phyloP scores from a whole-genome alignment of 64 coral and sea anemone genomes.

The Acropora tenuis region DNA sequence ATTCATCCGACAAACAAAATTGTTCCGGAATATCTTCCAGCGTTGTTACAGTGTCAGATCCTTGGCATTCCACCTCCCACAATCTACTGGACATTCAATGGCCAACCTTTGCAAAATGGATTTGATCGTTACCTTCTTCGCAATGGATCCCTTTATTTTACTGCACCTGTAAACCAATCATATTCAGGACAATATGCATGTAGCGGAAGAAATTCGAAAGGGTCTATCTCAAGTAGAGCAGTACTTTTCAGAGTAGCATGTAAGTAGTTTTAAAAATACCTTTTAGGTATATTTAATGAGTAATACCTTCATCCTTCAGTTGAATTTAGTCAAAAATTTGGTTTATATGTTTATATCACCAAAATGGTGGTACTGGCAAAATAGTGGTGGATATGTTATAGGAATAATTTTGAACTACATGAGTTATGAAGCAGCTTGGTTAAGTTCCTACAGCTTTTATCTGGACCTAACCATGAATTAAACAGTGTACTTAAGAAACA shows the following conservation, averaged over 20 bases:
- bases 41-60: constrained; percentile 73
- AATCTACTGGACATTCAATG: constrained; percentile 77
- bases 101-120: constrained; percentile 39
- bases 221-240: constrained; percentile 64
- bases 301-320: too few species aligned
- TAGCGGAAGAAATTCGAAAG: constrained; percentile 68
- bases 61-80: constrained; percentile 79
- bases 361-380: too few species aligned
- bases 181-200: constrained; percentile 88
- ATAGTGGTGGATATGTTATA: too few species aligned
- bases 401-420: too few species aligned
- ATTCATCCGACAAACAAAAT: constrained; percentile 79
- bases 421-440: too few species aligned
- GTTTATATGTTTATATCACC: too few species aligned
- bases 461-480: too few species aligned
- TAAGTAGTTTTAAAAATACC: constrained; percentile 46
- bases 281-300: too few species aligned
- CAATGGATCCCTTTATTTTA: constrained; percentile 90
- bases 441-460: too few species aligned
- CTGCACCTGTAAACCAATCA: constrained; percentile 44
- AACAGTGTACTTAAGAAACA: too few species aligned
- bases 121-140: constrained; percentile 59
- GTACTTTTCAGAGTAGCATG: constrained; percentile 89
- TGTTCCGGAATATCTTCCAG: constrained; percentile 58
- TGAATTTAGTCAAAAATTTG: too few species aligned